These are phyloP conservation scores for Hypomecis punctinalis DNA, from an alignment of 2,888 invertebrate genomes.

Conservation along the genomic window DNA sequence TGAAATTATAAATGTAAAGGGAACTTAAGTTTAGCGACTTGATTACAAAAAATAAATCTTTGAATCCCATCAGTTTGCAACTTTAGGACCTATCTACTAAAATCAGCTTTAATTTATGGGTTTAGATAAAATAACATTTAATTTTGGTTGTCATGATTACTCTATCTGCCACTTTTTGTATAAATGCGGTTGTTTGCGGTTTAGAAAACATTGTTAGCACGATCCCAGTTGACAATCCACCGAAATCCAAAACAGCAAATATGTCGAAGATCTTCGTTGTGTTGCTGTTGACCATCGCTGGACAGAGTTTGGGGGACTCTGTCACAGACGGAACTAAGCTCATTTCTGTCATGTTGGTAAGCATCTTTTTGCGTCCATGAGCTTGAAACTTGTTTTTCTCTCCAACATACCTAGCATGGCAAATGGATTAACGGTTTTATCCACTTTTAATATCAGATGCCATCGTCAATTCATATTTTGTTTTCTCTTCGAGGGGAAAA, in stretches of 20 bases:
- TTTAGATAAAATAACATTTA: conserved; percentile 1
- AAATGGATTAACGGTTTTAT: too few species aligned
- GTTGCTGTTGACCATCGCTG: background rate
- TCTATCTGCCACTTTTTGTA: background rate
- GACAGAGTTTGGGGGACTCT: conserved; percentile 1
- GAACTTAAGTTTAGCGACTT: background rate
- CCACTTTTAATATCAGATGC: too few species aligned
- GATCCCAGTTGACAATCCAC: background rate
- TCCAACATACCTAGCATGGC: too few species aligned
- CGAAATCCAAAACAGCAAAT: background rate
- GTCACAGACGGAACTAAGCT: conserved; percentile 8
- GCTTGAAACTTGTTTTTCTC: too few species aligned
- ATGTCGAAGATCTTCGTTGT: background rate
- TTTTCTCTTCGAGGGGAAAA: too few species aligned
- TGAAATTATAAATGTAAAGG: background rate
- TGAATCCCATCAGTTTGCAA: conserved; percentile 4
- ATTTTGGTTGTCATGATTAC: conserved; percentile 2
- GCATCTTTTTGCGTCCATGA: background rate
- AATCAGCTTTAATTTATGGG: conserved; percentile 4
- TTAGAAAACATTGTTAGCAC: background rate
- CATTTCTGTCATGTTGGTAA: conserved; percentile 5
- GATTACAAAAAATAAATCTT: background rate
- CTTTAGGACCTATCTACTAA: background rate
- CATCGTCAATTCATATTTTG: too few species aligned
- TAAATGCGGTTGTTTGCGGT: background rate